phyloP scores from a whole-genome alignment of 2,797 vertebrate genomes.

The Enteromius thamalakanensis region DNA sequence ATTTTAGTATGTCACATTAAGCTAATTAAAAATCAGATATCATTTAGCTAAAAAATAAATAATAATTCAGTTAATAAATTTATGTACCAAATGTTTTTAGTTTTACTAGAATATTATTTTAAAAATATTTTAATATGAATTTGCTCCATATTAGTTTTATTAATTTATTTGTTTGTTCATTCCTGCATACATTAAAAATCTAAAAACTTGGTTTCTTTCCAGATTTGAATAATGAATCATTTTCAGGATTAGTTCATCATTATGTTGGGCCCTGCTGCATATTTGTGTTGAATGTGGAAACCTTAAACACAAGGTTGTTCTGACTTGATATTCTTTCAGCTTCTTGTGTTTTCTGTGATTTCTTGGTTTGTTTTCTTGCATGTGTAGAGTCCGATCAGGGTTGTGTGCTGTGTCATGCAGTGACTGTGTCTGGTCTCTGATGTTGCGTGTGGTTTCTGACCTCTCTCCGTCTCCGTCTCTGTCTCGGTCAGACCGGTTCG shows the following conservation, averaged over 20 bases:
- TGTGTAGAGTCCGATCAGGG: not conserved
- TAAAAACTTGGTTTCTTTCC: not conserved
- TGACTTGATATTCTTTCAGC: not conserved
- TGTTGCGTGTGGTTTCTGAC: not conserved
- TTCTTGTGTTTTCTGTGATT: not conserved
- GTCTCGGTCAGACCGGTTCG: conserved; percentile 69
- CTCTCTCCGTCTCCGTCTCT: not conserved
- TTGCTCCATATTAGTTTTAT: too few species aligned
- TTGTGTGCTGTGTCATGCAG: not conserved
- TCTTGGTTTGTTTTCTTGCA: not conserved
- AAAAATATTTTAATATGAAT: too few species aligned
- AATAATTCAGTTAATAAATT: not conserved
- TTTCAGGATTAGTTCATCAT: not conserved
- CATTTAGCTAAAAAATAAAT: not conserved
- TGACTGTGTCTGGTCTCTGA: not conserved
- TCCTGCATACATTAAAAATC: not conserved
- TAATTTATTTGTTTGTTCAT: not conserved
- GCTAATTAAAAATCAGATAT: not conserved
- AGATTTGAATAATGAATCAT: not conserved
- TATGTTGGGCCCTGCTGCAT: not conserved
- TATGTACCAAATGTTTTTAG: too few species aligned
- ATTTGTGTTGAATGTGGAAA: not conserved
- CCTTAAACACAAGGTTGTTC: not conserved
- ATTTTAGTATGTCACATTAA: not conserved
- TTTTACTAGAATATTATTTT: too few species aligned